Percentiles rank a stretch among this genome's conserved stretches.
Evolutionary conservation across 2,797 vertebrate genomes (phyloP).

Genomic region (Chrysocyon brachyurus): DNA sequence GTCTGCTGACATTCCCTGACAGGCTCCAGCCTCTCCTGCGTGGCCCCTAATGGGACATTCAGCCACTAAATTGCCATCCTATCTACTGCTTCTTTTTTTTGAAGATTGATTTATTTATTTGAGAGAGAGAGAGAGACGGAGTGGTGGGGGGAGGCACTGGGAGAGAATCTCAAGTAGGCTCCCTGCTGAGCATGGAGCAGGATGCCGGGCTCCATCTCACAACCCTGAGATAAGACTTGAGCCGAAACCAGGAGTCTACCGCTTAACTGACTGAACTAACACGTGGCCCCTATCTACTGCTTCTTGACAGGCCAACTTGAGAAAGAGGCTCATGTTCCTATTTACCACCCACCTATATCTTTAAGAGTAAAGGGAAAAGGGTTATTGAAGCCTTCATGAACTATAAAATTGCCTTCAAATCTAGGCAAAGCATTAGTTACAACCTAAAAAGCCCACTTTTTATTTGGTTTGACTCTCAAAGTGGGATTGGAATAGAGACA

Average conservation of each 20-base stretch:
- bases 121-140: not conserved
- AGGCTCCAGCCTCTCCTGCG: not conserved
- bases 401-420: not conserved
- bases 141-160: not conserved
- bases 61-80: not conserved
- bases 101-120: not conserved
- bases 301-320: not conserved
- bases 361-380: not conserved
- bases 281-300: not conserved
- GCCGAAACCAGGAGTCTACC: not conserved
- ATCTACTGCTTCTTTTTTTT: not conserved
- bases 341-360: not conserved
- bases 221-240: not conserved
- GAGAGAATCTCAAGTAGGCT: not conserved
- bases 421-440: not conserved
- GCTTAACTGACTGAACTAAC: not conserved
- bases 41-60: not conserved
- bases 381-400: not conserved
- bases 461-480: not conserved
- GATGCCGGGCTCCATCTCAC: not conserved
- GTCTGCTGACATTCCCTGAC: not conserved
- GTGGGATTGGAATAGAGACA: not conserved
- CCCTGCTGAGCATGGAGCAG: not conserved
- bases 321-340: not conserved
- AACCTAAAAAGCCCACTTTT: conserved; percentile 37